phyloP scores from a whole-genome alignment of 2,888 invertebrate species.

The Strigamia crassipes region DNA sequence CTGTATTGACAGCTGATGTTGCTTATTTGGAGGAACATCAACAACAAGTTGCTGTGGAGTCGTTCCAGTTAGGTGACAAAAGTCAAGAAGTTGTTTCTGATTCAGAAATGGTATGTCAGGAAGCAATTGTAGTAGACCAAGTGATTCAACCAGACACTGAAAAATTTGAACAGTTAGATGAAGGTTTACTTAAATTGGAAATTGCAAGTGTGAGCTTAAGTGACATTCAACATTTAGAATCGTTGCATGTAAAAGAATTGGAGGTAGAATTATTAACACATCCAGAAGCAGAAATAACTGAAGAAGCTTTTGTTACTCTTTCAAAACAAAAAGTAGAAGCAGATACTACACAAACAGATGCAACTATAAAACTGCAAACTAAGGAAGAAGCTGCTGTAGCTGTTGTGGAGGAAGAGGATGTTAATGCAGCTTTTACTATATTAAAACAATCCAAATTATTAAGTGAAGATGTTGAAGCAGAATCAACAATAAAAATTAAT shows the following conservation, averaged over 20 bases:
- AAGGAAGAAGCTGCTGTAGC: too few species aligned
- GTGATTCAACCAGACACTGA: constrained; percentile 53
- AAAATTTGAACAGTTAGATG: constrained; percentile 48
- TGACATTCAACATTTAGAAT: not conserved
- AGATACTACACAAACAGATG: too few species aligned
- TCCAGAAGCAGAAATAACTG: not conserved
- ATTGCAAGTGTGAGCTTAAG: not conserved
- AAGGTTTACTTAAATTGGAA: not conserved
- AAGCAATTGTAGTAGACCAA: constrained; percentile 52
- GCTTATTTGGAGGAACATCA: constrained; percentile 37
- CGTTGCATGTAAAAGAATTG: not conserved
- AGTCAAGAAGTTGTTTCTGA: constrained; percentile 59
- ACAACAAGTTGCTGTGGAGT: constrained; percentile 55
- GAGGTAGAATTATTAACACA: not conserved
- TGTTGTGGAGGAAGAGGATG: too few species aligned
- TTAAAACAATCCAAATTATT: too few species aligned
- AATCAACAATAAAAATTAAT: too few species aligned
- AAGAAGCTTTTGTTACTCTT: too few species aligned
- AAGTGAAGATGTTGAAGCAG: too few species aligned
- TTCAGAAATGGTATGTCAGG: constrained; percentile 55
- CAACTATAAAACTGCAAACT: too few species aligned
- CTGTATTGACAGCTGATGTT: constrained; percentile 46
- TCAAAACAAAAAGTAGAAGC: too few species aligned
- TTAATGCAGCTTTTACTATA: too few species aligned
- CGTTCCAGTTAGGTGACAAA: constrained; percentile 60